phyloP scores from a whole-genome alignment of 1,140 invertebrate genomes.

The Lordiphosa clarofinis region DNA sequence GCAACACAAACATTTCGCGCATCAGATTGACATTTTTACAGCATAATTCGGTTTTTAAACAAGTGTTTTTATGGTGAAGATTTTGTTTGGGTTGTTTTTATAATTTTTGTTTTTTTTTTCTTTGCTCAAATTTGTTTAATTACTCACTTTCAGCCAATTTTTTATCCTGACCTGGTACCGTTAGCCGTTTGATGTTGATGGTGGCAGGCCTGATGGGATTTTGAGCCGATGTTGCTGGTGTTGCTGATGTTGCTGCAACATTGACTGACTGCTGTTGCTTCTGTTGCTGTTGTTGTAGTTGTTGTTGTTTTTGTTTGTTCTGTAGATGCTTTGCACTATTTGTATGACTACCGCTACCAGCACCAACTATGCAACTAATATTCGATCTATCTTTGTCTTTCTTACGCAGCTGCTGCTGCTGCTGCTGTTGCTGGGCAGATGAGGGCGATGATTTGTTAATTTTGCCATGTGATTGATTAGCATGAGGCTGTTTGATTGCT shows the following conservation, averaged over 20 bases:
- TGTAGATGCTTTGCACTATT: constrained; percentile 74
- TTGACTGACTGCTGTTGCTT: constrained; percentile 17
- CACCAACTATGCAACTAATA: constrained; percentile 54
- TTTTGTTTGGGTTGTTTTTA: constrained; percentile 46
- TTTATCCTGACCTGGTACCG: constrained; percentile 78
- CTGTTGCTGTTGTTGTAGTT: constrained; percentile 43
- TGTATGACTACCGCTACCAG: constrained; percentile 57
- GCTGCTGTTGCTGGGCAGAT: constrained; percentile 26
- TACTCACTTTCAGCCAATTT: constrained; percentile 80
- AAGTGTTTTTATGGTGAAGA: constrained; percentile 21
- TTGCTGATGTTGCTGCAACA: constrained; percentile 19
- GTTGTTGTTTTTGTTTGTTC: constrained; percentile 67
- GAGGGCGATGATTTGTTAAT: constrained; percentile 32
- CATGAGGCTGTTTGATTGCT: constrained; percentile 48
- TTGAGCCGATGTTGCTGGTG: constrained; percentile 25
- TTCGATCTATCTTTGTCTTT: constrained; percentile 79
- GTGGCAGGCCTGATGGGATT: constrained; percentile 57
- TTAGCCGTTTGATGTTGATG: constrained; percentile 74
- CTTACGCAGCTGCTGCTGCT: constrained; percentile 65
- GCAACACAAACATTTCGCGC: constrained; percentile 74
- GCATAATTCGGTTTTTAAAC: constrained; percentile 65
- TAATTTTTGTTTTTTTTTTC: constrained; percentile 35
- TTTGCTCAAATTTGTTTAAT: constrained; percentile 33
- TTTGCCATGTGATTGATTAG: constrained; percentile 66
- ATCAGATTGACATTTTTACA: constrained; percentile 71